phyloP scores from a whole-genome alignment of 2,797 vertebrate species.

The Huso huso region DNA sequence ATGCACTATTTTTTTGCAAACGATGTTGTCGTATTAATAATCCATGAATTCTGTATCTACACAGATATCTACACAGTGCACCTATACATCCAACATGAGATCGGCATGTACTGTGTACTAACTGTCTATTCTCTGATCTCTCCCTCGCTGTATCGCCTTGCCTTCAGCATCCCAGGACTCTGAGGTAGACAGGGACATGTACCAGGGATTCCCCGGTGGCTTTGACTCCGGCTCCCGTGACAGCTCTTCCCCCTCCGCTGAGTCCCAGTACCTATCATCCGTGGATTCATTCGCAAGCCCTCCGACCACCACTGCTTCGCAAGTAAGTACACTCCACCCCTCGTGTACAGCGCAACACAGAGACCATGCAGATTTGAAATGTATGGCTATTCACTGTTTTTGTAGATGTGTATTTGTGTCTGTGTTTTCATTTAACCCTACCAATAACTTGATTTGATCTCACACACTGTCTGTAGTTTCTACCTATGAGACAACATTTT shows the following conservation, averaged over 20 bases:
- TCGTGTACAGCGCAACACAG: background rate
- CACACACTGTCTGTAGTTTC: too few species aligned
- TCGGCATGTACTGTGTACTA: background rate
- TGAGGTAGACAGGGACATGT: conserved; percentile 81
- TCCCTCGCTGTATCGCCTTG: conserved; percentile 11
- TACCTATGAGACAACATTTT: too few species aligned
- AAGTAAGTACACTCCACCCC: conserved; percentile 57
- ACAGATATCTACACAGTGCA: background rate
- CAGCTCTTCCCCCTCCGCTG: conserved; percentile 88
- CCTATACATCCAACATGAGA: background rate
- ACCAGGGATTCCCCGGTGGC: conserved; percentile 90
- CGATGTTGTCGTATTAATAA: too few species aligned
- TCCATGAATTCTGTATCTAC: conserved; percentile 6
- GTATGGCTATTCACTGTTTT: too few species aligned
- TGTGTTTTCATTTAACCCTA: too few species aligned
- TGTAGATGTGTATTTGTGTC: too few species aligned
- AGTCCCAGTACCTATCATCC: conserved; percentile 91
- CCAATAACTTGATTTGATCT: too few species aligned
- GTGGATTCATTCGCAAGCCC: conserved; percentile 96
- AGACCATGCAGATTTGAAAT: background rate
- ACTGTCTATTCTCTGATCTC: conserved; percentile 19
- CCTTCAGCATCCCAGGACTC: conserved; percentile 48
- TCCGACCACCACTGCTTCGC: conserved; percentile 73
- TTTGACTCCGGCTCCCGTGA: conserved; percentile 85
- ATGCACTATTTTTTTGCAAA: too few species aligned